Percentiles rank a stretch among this genome's conserved stretches.
Conservation (phyloP, 2,888 invertebrate species). For the Archips xylosteana region DNA sequence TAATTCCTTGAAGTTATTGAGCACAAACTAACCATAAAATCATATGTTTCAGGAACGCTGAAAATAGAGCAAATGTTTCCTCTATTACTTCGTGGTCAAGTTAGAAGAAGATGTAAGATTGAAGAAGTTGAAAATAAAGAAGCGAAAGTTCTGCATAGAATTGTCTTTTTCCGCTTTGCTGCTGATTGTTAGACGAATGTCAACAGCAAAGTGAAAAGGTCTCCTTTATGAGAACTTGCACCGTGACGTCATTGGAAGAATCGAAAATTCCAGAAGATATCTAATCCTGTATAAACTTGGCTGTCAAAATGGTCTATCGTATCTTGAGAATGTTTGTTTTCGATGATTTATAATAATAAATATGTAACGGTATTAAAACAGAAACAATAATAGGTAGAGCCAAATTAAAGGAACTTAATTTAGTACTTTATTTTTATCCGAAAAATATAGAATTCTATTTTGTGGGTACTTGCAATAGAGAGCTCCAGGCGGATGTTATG, state of each 20-base stretch:
- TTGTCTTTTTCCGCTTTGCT: constrained; percentile 87
- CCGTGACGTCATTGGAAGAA: constrained; percentile 46
- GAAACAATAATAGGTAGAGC: too few relatives aligned
- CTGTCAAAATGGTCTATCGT: too few relatives aligned
- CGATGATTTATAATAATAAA: too few relatives aligned
- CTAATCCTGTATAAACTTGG: neutral
- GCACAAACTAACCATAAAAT: neutral
- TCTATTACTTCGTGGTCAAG: neutral
- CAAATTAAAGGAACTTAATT: too few relatives aligned
- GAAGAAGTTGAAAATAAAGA: constrained; percentile 50
- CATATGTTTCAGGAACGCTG: constrained; percentile 2
- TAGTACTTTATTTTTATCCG: too few relatives aligned
- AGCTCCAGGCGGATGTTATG: too few relatives aligned
- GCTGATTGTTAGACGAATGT: constrained; percentile 75
- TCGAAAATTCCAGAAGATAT: neutral
- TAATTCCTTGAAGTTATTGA: too few relatives aligned
- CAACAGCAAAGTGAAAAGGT: constrained; percentile 87
- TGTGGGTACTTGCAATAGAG: too few relatives aligned
- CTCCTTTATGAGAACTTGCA: constrained; percentile 83
- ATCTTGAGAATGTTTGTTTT: too few relatives aligned
- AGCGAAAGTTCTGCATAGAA: constrained; percentile 78
- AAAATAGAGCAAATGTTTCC: neutral
- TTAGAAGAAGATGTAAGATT: neutral
- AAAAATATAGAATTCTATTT: too few relatives aligned
- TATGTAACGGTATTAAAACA: too few relatives aligned